phyloP scores from a whole-genome alignment of 2,113 vertebrate genomes.

The Centrocercus urophasianus region DNA sequence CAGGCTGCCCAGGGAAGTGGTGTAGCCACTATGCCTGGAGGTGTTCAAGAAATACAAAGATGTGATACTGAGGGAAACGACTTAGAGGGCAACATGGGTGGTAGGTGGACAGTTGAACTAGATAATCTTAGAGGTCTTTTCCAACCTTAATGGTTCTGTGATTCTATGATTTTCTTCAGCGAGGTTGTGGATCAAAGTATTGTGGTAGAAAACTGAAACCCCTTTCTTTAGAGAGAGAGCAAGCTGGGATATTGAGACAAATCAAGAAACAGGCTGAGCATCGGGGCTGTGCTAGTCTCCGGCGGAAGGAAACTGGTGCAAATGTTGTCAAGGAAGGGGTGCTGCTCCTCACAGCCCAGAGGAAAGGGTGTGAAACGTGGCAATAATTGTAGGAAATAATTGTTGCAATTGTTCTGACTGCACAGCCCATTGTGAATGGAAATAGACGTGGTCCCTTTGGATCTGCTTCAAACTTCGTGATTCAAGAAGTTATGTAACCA shows the following conservation, averaged over 20 bases:
- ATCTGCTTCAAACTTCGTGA: background rate
- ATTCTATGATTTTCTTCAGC: background rate
- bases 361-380: slow-evolving; percentile 71
- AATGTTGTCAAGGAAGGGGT: slow-evolving; percentile 21
- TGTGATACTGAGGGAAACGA: too few species aligned
- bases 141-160: too few species aligned
- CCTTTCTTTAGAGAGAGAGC: background rate
- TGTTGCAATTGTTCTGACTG: background rate
- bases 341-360: slow-evolving; percentile 54
- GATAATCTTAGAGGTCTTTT: too few species aligned
- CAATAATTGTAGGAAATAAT: slow-evolving; percentile 72
- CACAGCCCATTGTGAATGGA: rapidly evolving
- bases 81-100: too few species aligned
- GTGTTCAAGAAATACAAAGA: too few species aligned
- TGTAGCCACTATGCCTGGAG: too few species aligned
- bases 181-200: background rate
- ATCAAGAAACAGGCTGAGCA: background rate
- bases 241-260: background rate
- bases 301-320: slow-evolving; percentile 33
- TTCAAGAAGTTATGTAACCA: background rate
- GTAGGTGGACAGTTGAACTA: too few species aligned
- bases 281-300: background rate
- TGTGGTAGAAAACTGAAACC: background rate
- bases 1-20: too few species aligned
- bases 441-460: background rate